Conservation (phyloP, 2,113 vertebrate species). For the Artemisiospiza belli region DNA sequence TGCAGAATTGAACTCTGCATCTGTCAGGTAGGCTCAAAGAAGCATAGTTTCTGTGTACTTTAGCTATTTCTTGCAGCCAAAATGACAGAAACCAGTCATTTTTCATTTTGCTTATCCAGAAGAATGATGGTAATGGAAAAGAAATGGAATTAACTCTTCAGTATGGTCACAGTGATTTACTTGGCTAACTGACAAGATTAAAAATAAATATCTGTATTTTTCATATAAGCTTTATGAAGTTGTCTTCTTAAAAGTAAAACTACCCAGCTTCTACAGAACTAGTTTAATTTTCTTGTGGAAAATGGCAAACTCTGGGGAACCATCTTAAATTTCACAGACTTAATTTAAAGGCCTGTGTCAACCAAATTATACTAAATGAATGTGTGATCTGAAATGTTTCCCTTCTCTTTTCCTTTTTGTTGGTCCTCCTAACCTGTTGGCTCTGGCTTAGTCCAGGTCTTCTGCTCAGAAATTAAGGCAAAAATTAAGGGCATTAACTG, state of each 20-base stretch:
- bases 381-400: not conserved
- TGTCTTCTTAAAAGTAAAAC: not conserved
- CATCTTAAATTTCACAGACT: not conserved
- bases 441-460: not conserved
- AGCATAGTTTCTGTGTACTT: conserved; percentile 11
- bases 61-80: conserved; percentile 57
- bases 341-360: not conserved
- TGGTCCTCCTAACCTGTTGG: not conserved
- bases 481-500: not conserved
- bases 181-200: conserved; percentile 50
- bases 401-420: not conserved
- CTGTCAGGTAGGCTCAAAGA: conserved; percentile 1
- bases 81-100: conserved; percentile 50
- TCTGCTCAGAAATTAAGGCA: not conserved
- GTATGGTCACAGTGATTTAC: conserved; percentile 57
- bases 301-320: not conserved
- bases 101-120: conserved; percentile 68
- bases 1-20: not conserved
- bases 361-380: not conserved
- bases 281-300: not conserved
- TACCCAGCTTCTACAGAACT: not conserved
- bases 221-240: not conserved
- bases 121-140: conserved; percentile 66
- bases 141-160: conserved; percentile 65
- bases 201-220: conserved; percentile 4